phyloP scores from a whole-genome alignment of 1,140 invertebrate genomes.

The Mya arenaria region DNA sequence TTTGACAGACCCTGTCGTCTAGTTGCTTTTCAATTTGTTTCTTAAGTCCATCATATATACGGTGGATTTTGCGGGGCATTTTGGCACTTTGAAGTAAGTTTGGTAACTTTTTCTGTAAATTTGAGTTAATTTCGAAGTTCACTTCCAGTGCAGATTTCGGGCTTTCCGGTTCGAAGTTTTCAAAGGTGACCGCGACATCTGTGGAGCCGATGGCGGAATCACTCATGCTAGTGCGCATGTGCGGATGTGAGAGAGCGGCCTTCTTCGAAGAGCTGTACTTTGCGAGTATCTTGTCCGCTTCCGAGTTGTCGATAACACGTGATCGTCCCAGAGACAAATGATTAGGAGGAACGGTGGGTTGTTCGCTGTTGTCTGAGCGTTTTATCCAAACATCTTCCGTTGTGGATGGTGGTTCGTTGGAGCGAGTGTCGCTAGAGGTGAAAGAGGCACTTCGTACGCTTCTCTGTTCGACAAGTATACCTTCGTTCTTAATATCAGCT shows the following conservation, averaged over 20 bases:
- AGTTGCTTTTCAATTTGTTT: conserved; percentile 37
- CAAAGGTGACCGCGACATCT: not conserved
- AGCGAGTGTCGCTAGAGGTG: too few relatives aligned
- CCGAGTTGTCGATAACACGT: conserved; percentile 31
- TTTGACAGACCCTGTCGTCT: conserved; percentile 25
- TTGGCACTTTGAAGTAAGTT: conserved; percentile 48
- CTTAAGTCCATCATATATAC: conserved; percentile 45
- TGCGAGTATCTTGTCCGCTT: conserved; percentile 48
- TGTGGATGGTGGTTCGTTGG: too few relatives aligned
- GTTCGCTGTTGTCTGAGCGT: not conserved
- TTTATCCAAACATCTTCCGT: conserved; percentile 21
- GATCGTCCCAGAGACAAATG: conserved; percentile 5
- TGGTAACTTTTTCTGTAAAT: conserved; percentile 34
- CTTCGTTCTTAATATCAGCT: too few relatives aligned
- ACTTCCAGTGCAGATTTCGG: conserved; percentile 34
- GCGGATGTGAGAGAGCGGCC: conserved; percentile 22
- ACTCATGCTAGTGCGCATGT: conserved; percentile 49
- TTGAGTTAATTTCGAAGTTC: conserved; percentile 31
- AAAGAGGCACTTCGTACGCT: too few relatives aligned
- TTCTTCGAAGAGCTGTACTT: conserved; percentile 29
- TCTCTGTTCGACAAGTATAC: too few relatives aligned
- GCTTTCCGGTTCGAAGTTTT: conserved; percentile 15
- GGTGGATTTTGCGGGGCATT: conserved; percentile 48
- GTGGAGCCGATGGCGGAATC: conserved; percentile 25
- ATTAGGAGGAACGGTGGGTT: not conserved